A percentile compares a stretch with the other conserved stretches of the same genome.
phyloP scores from a whole-genome alignment of 2,888 invertebrate species.

The Nephrotoma flavescens region DNA sequence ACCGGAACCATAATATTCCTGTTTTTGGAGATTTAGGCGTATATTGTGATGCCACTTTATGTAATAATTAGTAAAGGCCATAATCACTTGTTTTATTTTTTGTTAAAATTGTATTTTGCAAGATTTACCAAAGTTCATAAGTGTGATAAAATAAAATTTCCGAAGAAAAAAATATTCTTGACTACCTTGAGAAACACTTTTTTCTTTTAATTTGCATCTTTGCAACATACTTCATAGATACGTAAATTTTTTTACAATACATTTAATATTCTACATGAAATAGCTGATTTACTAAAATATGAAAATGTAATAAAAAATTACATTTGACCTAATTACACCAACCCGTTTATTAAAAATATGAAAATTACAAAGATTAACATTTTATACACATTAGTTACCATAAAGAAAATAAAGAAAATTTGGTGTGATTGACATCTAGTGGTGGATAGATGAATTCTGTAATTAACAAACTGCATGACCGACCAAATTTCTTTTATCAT shows the following conservation, averaged over 20 bases:
- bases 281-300: too few relatives aligned
- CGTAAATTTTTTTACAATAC: too few relatives aligned
- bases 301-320: too few relatives aligned
- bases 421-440: background rate
- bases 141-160: background rate
- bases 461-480: background rate
- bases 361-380: background rate
- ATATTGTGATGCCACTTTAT: background rate
- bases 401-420: background rate
- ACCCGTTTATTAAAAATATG: background rate
- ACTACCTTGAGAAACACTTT: background rate
- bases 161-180: background rate
- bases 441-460: background rate
- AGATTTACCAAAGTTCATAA: background rate
- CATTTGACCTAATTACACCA: background rate
- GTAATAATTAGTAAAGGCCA: background rate
- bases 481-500: background rate
- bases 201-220: background rate
- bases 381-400: background rate
- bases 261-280: too few relatives aligned
- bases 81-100: background rate
- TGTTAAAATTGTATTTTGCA: background rate
- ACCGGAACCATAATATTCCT: background rate
- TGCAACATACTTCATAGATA: background rate
- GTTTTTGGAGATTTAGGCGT: background rate